Base-by-base conservation (phyloP, 2,113 vertebrate genomes). In the Bubo bubo region DNA sequence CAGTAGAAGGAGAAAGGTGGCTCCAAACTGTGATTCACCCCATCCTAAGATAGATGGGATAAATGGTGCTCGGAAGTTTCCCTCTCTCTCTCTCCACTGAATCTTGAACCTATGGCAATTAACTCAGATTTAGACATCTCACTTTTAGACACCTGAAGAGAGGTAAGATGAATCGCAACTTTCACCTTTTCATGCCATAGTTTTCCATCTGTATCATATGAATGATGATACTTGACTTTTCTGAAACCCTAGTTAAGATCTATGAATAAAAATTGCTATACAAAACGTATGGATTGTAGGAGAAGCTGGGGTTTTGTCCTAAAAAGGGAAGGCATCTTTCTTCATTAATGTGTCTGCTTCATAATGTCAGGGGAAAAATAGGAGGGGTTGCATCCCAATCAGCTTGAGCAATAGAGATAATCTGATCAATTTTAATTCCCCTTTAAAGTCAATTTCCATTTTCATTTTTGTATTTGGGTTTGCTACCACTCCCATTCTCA, bases 101-200 rank as follows among this genome's bases (percentile, higher is more conserved):
- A 79, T 79, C 50, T 74, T 16, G 73, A 95, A 95, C 20, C 52
- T 63, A 50, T 30, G 15, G 20, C 73, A 93, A 86, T 86, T 96
- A 95, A 94, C n/a, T 88, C 79, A 90, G 59, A 80, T 95, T 80
- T 94, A 95, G 83, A 53, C 77, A 90, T 73, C 55, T 70, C 63
- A 58, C 34, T 86, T 86, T 43, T 55, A 88, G 72, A 74, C 59
- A 92, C 68, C 39, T 88, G 59, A 77, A 86, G 63, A 86, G 68
- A 91, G 59, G 27, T n/a, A 92, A 93, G 79, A 96, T 88, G 83
- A 86, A 94, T 92, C 24, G 0, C 53, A 95, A 35, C 79, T 59
- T 89, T 96, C 90, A 95, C 75, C 67, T 95, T 95, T 93, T 63
- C 76, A 59, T 87, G 56, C 63, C 59, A 63, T 35, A 43, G n/a